A percentile compares a stretch with the other conserved stretches of the same genome.
phyloP scores from a whole-genome alignment of 2,113 vertebrate genomes.

The Chlorodrepanis virens region DNA sequence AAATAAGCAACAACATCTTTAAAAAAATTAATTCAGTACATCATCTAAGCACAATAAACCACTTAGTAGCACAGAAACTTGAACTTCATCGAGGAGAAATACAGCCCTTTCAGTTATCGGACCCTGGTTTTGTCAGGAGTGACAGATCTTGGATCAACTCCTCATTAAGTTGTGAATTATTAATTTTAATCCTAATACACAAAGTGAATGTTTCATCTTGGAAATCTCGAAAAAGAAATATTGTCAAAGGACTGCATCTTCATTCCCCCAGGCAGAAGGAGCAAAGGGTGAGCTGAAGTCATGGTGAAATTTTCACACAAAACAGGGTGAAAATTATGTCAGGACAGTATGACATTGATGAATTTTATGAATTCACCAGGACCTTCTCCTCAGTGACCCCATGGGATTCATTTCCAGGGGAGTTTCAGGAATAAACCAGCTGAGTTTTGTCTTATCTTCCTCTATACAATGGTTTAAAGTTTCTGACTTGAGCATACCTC shows the following conservation, averaged over 20 bases:
- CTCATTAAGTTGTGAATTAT: neutral
- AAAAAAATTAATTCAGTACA: neutral
- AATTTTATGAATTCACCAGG: neutral
- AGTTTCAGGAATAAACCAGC: neutral
- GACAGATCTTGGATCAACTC: neutral
- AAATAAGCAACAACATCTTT: fast-evolving
- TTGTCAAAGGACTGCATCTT: neutral
- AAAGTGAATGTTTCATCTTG: neutral
- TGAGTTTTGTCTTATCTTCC: neutral
- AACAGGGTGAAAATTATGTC: neutral
- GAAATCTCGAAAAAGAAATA: neutral
- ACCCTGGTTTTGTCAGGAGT: neutral
- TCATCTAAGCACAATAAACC: neutral
- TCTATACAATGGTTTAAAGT: neutral
- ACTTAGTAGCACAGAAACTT: neutral
- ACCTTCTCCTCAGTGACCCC: neutral
- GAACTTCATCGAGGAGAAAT: neutral
- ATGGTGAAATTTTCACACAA: fast-evolving
- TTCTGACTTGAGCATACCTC: neutral
- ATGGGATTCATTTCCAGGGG: neutral
- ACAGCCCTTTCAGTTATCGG: neutral
- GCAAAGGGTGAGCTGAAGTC: neutral
- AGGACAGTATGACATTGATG: neutral
- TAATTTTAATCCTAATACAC: neutral
- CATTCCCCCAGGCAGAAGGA: neutral